These are phyloP conservation scores for Netelia melanura DNA, from an alignment of 2,888 invertebrate genomes.

Conservation along the genomic window DNA sequence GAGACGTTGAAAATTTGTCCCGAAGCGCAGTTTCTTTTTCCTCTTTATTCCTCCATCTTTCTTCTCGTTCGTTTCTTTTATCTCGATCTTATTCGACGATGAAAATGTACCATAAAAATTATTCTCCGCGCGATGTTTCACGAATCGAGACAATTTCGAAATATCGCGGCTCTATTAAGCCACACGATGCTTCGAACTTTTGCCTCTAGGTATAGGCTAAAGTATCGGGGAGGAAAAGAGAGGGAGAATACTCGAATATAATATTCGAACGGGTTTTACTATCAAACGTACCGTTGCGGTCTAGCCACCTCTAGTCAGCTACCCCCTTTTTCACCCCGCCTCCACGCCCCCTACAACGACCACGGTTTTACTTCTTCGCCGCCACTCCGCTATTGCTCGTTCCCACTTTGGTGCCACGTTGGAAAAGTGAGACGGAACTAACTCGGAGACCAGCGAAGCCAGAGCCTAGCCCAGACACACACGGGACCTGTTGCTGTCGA, in stretches of 20 bases:
- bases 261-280: constrained; percentile 77
- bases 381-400: constrained; percentile 68
- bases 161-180: constrained; percentile 12
- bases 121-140: not conserved
- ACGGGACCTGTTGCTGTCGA: constrained; percentile 85
- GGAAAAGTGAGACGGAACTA: constrained; percentile 47
- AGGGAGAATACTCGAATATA: constrained; percentile 73
- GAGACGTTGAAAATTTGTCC: not conserved
- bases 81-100: not conserved
- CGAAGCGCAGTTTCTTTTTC: not conserved
- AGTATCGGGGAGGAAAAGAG: not conserved
- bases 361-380: not conserved
- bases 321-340: not conserved
- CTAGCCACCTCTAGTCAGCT: constrained; percentile 1
- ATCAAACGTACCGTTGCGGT: constrained; percentile 44
- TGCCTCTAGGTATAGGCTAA: not conserved
- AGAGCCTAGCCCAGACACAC: constrained; percentile 76
- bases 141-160: constrained; percentile 13
- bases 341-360: not conserved
- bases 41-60: no score
- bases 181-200: constrained; percentile 11
- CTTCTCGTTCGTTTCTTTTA: not conserved
- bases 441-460: constrained; percentile 52
- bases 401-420: constrained; percentile 27
- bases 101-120: constrained; percentile 7